Conservation (phyloP, 2,797 vertebrate species). For the Semaprochilodus insignis region DNA sequence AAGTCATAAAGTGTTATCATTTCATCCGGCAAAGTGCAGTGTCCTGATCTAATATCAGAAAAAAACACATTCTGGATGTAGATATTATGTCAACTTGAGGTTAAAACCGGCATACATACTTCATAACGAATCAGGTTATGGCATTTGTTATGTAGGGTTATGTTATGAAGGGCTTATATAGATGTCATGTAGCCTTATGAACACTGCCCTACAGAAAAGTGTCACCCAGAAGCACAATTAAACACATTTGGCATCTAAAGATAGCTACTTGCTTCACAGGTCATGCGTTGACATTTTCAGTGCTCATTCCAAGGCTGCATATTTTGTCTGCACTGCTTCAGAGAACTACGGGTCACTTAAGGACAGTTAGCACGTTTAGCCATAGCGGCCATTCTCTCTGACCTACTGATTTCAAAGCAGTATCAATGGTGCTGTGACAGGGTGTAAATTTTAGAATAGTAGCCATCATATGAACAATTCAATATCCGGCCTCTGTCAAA, state of each 20-base stretch:
- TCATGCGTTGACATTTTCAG: neutral
- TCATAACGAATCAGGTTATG: too few species aligned
- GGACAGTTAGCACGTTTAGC: neutral
- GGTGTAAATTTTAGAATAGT: too few species aligned
- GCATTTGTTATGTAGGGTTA: too few species aligned
- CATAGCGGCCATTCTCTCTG: neutral
- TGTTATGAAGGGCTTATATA: too few species aligned
- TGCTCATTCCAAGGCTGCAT: neutral
- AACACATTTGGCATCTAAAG: neutral
- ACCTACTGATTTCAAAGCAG: neutral
- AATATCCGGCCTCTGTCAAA: conserved; percentile 12
- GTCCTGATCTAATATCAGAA: too few species aligned
- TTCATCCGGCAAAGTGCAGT: too few species aligned
- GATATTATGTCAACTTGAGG: too few species aligned
- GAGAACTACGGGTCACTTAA: neutral
- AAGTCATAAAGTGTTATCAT: too few species aligned
- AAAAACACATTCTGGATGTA: too few species aligned
- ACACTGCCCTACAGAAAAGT: neutral
- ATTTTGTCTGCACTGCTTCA: neutral
- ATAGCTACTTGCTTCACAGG: neutral
- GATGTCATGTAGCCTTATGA: too few species aligned
- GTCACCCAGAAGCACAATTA: too few species aligned
- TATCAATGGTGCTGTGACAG: neutral
- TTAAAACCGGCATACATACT: too few species aligned
- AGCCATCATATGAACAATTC: neutral